A percentile compares a stretch with the other conserved stretches of the same genome.
phyloP scores from a whole-genome alignment of 2,888 invertebrate species.

The Odontocerum albicorne region DNA sequence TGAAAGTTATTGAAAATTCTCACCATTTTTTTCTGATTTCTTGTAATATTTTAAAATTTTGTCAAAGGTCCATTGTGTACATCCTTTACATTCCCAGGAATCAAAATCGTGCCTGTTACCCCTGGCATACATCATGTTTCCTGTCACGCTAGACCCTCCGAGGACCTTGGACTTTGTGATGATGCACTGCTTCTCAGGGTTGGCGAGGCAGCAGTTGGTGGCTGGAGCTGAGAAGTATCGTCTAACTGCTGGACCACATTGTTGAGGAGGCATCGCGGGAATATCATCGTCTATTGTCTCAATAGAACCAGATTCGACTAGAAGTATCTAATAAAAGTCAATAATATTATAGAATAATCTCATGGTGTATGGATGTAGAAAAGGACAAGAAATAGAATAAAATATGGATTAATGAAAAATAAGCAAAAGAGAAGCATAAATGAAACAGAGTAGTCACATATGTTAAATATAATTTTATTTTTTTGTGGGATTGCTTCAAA shows the following conservation, averaged over 20 bases:
- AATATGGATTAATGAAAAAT: too few relatives aligned
- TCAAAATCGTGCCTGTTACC: conserved; percentile 53
- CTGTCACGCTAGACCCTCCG: conserved; percentile 53
- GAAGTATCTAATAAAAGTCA: conserved; percentile 2
- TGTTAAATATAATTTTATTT: too few relatives aligned
- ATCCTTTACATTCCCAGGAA: conserved; percentile 48
- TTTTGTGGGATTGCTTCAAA: too few relatives aligned
- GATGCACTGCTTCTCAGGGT: conserved; percentile 52
- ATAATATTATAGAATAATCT: too few relatives aligned
- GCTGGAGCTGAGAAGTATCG: conserved; percentile 53
- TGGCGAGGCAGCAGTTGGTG: conserved; percentile 51
- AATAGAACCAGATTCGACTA: conserved; percentile 9
- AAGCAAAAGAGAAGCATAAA: too few relatives aligned
- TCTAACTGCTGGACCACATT: conserved; percentile 52
- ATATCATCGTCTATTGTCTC: conserved; percentile 1
- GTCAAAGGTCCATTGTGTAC: conserved; percentile 51
- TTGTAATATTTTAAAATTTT: conserved; percentile 53
- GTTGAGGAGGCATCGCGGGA: conserved; percentile 26
- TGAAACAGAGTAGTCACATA: too few relatives aligned
- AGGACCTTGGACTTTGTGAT: conserved; percentile 50
- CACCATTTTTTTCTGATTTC: conserved; percentile 53
- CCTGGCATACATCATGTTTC: conserved; percentile 55
- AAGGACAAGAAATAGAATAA: too few relatives aligned
- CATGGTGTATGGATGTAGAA: too few relatives aligned
- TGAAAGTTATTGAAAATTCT: not conserved